Percentiles rank a stretch among this genome's conserved stretches.
These are phyloP conservation scores for Fulica atra DNA, from an alignment of 2,113 vertebrate species.

Conservation along the genomic window DNA sequence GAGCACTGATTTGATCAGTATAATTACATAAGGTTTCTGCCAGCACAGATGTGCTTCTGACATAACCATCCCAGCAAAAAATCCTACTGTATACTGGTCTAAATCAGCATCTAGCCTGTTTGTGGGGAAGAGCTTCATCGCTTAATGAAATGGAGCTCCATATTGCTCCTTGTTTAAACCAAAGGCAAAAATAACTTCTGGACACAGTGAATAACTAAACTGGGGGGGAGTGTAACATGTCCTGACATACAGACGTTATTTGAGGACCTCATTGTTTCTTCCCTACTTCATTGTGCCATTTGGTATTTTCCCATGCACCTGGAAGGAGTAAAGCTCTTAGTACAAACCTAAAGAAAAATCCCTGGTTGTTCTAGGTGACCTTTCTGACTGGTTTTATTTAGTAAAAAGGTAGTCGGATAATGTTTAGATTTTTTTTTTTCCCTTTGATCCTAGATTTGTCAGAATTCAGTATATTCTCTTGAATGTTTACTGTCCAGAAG, in stretches of 20 bases:
- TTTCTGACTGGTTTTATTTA: background rate
- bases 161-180: background rate
- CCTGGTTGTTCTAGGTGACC: background rate
- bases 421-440: background rate
- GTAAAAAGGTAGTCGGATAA: background rate
- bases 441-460: background rate
- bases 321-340: background rate
- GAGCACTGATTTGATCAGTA: background rate
- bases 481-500: background rate
- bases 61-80: background rate
- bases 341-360: background rate
- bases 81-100: background rate
- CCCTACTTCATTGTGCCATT: rapidly evolving
- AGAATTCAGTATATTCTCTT: background rate
- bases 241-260: background rate
- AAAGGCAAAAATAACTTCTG: background rate
- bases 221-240: background rate
- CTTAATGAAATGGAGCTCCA: background rate
- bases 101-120: background rate
- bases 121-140: rapidly evolving
- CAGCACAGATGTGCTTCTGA: background rate
- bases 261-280: background rate
- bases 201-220: background rate
- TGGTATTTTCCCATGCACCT: background rate
- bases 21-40: background rate